Evolutionary conservation across 2,888 invertebrate species (phyloP).

Genomic region (Tribolium freemani): DNA sequence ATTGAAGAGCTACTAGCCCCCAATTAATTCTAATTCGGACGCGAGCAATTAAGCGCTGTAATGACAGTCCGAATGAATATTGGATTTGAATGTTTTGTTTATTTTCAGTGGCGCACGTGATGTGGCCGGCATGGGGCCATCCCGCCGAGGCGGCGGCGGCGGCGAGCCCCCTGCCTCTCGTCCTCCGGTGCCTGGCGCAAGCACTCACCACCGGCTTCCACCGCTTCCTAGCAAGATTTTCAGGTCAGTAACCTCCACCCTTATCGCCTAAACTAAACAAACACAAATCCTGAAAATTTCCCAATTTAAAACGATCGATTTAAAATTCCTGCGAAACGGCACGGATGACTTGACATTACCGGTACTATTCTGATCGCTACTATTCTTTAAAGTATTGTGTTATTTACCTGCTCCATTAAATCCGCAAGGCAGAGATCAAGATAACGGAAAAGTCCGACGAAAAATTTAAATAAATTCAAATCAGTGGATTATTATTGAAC

Average conservation of each 20-base stretch:
- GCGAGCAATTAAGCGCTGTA: too few species aligned
- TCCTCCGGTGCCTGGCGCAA: constrained; percentile 66
- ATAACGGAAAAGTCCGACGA: background rate
- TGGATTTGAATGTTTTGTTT: constrained; percentile 49
- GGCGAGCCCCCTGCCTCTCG: constrained; percentile 62
- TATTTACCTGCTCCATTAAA: constrained; percentile 11
- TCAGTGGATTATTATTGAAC: constrained; percentile 1
- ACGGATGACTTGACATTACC: constrained; percentile 7
- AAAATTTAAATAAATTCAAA: constrained; percentile 36
- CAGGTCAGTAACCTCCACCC: constrained; percentile 69
- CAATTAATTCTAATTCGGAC: too few species aligned
- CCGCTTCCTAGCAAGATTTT: constrained; percentile 73
- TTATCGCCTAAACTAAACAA: background rate
- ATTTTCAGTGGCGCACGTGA: constrained; percentile 71
- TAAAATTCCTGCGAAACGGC: background rate
- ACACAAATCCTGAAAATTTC: too few species aligned
- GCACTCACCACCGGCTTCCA: constrained; percentile 68
- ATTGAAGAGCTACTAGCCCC: too few species aligned
- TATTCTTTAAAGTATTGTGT: background rate
- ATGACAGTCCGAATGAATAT: background rate
- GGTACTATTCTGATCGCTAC: background rate
- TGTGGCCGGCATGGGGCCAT: constrained; percentile 66
- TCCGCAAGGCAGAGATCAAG: background rate
- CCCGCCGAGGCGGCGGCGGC: constrained; percentile 60
- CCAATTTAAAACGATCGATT: too few species aligned